Evolutionary conservation across 2,113 vertebrate species (phyloP).

Genomic region (Macquaria ambigua): DNA sequence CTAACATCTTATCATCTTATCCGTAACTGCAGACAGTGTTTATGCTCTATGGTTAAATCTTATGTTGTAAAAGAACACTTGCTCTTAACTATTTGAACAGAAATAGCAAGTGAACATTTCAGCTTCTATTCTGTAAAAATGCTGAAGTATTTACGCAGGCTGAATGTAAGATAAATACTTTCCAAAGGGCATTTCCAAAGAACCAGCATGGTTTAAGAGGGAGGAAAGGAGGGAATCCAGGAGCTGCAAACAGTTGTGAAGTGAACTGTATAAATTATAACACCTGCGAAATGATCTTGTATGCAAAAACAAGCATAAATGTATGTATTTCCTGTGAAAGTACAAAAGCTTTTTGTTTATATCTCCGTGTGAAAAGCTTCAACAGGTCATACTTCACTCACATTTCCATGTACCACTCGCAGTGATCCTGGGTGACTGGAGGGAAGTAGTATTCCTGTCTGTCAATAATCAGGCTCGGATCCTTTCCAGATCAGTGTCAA

Average conservation of each 20-base stretch:
- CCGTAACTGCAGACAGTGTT: background rate
- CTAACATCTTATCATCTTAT: slow-evolving; percentile 19
- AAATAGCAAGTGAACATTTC: background rate
- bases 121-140: background rate
- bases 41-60: background rate
- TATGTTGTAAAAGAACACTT: background rate
- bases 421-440: background rate
- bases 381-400: background rate
- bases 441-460: slow-evolving; percentile 7
- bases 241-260: background rate
- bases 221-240: too few relatives aligned
- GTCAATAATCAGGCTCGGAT: background rate
- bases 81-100: background rate
- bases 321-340: background rate
- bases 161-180: background rate
- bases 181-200: too few relatives aligned
- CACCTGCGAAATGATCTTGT: background rate
- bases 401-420: background rate
- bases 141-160: background rate
- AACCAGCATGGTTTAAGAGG: background rate
- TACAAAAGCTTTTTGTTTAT: slow-evolving; percentile 1
- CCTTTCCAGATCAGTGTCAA: slow-evolving; percentile 12
- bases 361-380: background rate
- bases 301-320: background rate
- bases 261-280: background rate